Evolutionary conservation across 2,113 vertebrate species (phyloP).

Genomic region (Oreochromis tanganicae): DNA sequence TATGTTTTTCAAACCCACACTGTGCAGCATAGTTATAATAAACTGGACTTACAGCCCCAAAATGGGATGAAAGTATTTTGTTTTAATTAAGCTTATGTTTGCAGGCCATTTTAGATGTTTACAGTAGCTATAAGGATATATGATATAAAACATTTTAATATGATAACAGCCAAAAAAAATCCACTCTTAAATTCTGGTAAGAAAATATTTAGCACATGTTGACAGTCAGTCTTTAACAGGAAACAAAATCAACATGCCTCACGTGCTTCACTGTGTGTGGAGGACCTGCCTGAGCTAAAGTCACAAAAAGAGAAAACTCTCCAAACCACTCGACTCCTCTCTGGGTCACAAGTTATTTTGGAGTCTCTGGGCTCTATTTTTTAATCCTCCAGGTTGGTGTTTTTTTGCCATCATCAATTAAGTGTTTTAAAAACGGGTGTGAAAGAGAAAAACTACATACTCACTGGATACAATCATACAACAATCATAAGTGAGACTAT

Average conservation of each 20-base stretch:
- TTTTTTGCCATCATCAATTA: not conserved
- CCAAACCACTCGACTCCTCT: not conserved
- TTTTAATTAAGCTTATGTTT: not conserved
- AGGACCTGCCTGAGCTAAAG: not conserved
- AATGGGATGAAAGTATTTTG: not conserved
- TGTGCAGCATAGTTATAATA: not conserved
- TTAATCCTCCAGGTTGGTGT: not conserved
- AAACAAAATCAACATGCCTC: not conserved
- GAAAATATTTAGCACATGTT: not conserved
- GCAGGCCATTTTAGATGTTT: not conserved
- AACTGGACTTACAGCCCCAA: not conserved
- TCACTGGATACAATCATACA: accelerated
- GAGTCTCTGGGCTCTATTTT: not conserved
- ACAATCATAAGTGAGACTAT: not conserved
- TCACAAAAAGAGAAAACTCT: not conserved
- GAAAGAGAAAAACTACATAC: not conserved
- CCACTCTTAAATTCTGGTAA: not conserved
- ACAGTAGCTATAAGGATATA: not conserved
- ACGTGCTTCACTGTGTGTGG: accelerated
- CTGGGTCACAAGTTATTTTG: not conserved
- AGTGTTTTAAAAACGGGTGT: not conserved
- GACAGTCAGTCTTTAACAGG: not conserved
- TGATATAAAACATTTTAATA: not conserved
- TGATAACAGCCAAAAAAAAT: accelerated
- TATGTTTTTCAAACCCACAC: too few species aligned